Evolutionary conservation across 2,797 vertebrate species (phyloP).

Genomic region (Micromesistius poutassou): DNA sequence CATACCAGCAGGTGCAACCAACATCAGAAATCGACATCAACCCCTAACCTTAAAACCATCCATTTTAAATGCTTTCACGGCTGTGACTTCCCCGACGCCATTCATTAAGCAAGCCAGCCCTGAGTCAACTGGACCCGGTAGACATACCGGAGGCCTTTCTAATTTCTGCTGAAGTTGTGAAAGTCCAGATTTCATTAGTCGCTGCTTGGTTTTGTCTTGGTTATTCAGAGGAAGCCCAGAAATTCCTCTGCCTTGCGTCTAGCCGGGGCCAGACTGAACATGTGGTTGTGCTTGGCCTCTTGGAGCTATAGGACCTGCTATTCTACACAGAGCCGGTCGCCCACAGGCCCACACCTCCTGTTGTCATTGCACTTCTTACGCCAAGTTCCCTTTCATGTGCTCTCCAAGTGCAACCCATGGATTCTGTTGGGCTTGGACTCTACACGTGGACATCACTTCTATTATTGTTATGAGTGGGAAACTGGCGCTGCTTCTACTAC

Average conservation of each 20-base stretch:
- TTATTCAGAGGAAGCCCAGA: slow-evolving; percentile 44
- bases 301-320: neutral
- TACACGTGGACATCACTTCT: neutral
- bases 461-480: neutral
- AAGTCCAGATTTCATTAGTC: slow-evolving; percentile 42
- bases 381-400: slow-evolving; percentile 38
- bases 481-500: neutral
- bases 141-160: slow-evolving; percentile 10
- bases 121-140: slow-evolving; percentile 12
- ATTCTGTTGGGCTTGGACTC: slow-evolving; percentile 13
- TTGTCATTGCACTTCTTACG: slow-evolving; percentile 46
- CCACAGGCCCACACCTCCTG: slow-evolving; percentile 33
- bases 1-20: neutral
- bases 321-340: slow-evolving; percentile 21
- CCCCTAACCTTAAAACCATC: neutral
- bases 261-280: slow-evolving; percentile 30
- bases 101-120: neutral
- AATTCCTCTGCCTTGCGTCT: slow-evolving; percentile 39
- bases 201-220: slow-evolving; percentile 42
- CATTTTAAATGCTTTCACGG: neutral
- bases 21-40: neutral
- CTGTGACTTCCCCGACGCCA: neutral
- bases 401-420: slow-evolving; percentile 26
- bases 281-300: slow-evolving; percentile 54
- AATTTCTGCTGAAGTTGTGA: slow-evolving; percentile 21